Percentiles rank a stretch among this genome's conserved stretches.
These are phyloP conservation scores for Ciconia maguari DNA, from an alignment of 2,113 vertebrate genomes.

Conservation along the genomic window DNA sequence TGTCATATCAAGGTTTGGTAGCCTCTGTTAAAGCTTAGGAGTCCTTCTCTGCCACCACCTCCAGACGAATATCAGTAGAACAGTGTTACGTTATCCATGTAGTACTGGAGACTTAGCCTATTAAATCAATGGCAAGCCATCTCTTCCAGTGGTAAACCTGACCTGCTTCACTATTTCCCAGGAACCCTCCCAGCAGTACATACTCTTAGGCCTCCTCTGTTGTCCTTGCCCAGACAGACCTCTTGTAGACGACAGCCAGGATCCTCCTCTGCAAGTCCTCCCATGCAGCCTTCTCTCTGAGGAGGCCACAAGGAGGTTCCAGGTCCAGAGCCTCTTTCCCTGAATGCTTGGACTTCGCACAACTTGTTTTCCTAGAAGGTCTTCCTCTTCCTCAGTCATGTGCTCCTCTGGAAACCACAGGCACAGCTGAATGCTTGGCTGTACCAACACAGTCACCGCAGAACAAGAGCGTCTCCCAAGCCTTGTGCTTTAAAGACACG, in stretches of 20 bases:
- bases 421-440: background rate
- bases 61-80: background rate
- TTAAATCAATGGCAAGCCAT: background rate
- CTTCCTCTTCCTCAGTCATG: background rate
- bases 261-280: background rate
- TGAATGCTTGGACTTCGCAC: background rate
- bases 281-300: background rate
- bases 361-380: background rate
- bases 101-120: background rate
- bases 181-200: background rate
- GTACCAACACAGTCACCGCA: background rate
- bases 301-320: background rate
- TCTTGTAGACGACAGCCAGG: background rate
- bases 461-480: background rate
- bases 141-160: background rate
- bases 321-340: background rate
- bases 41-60: background rate
- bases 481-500: background rate
- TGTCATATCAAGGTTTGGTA: background rate
- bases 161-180: background rate
- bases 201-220: background rate
- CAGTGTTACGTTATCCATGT: background rate
- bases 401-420: fast-evolving
- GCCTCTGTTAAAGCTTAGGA: background rate
- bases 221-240: background rate